Evolutionary conservation across 2,797 vertebrate species (phyloP).

Genomic region (Oreonectes daqikongensis): DNA sequence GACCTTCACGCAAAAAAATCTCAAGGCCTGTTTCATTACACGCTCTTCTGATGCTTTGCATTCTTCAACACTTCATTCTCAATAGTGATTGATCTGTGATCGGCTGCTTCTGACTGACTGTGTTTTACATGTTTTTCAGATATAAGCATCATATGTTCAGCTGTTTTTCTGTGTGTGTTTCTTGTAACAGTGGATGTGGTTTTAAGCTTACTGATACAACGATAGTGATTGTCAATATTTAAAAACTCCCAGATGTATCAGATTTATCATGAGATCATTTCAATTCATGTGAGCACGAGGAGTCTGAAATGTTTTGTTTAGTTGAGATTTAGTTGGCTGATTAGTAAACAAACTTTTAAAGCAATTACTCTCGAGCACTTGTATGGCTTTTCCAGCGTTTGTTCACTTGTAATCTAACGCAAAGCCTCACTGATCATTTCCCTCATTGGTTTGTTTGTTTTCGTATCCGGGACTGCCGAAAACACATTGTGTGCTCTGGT

Average conservation of each 20-base stretch:
- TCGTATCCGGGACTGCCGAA: conserved; percentile 36
- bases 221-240: background rate
- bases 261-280: background rate
- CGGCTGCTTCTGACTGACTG: too few relatives aligned
- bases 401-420: conserved; percentile 40
- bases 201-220: background rate
- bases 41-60: conserved; percentile 41
- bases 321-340: background rate
- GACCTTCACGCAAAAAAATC: conserved; percentile 74
- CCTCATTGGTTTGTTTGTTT: conserved; percentile 52
- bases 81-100: too few relatives aligned
- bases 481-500: conserved; percentile 49
- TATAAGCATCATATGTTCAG: too few relatives aligned
- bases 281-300: background rate
- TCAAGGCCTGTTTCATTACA: conserved; percentile 58
- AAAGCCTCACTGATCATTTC: conserved; percentile 44
- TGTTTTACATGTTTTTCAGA: too few relatives aligned
- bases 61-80: conserved; percentile 19
- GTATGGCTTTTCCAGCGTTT: conserved; percentile 26
- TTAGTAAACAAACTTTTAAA: conserved; percentile 7
- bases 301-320: background rate
- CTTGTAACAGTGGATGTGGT: background rate
- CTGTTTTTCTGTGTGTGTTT: conserved; percentile 22
- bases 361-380: background rate
- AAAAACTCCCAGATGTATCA: background rate